These are phyloP conservation scores for Periphyllus acericola DNA, from an alignment of 2,888 invertebrate genomes.

Conservation along the genomic window DNA sequence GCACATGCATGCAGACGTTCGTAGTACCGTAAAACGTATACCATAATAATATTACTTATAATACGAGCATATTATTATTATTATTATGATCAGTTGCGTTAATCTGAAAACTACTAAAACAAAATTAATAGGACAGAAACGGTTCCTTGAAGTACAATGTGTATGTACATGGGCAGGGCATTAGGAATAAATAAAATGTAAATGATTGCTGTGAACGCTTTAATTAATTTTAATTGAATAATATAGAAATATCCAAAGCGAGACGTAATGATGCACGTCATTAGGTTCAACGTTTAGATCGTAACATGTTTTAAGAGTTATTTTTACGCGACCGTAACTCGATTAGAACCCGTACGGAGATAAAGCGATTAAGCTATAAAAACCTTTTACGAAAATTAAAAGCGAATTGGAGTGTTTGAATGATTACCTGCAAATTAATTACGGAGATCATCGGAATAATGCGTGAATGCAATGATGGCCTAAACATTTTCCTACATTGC, in stretches of 20 bases:
- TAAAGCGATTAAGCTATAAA: background rate
- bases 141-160: background rate
- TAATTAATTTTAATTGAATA: conserved; percentile 16
- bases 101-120: background rate
- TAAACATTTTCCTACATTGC: background rate
- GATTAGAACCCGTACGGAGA: background rate
- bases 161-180: background rate
- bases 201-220: background rate
- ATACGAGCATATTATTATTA: background rate
- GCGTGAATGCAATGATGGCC: background rate
- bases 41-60: background rate
- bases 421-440: too few relatives aligned
- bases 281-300: background rate
- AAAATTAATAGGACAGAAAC: background rate
- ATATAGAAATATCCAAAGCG: background rate
- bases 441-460: background rate
- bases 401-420: too few relatives aligned
- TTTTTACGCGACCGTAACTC: background rate
- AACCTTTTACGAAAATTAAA: background rate
- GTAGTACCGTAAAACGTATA: background rate
- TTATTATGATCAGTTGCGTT: background rate
- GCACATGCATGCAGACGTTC: background rate
- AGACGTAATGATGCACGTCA: conserved; percentile 3
- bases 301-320: background rate
- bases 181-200: background rate